Conservation (phyloP, 2,888 invertebrate species). For the Spisula subtruncata region DNA sequence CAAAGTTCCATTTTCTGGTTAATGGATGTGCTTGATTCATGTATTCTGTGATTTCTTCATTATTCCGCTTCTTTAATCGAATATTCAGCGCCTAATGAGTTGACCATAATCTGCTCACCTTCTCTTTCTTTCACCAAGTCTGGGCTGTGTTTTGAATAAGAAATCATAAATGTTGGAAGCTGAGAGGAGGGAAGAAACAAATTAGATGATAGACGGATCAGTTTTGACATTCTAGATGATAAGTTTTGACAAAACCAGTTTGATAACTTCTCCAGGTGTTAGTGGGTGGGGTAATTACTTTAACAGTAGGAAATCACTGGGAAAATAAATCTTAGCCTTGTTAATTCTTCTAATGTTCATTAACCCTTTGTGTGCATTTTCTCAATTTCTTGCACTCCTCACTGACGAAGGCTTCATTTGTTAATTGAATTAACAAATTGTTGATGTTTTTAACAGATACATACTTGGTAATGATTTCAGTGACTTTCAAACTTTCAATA, state of each 20-base stretch:
- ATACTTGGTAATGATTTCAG: not conserved
- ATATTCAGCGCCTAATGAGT: slow-evolving; percentile 38
- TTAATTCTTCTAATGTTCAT: slow-evolving; percentile 24
- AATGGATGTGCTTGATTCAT: slow-evolving; percentile 47
- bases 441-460: not conserved
- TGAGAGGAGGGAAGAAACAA: slow-evolving; percentile 48
- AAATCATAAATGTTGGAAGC: slow-evolving; percentile 38
- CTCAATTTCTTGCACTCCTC: not conserved
- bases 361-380: slow-evolving; percentile 11
- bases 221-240: slow-evolving; percentile 65
- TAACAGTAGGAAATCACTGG: slow-evolving; percentile 36
- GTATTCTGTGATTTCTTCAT: slow-evolving; percentile 56
- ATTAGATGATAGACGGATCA: slow-evolving; percentile 56
- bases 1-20: slow-evolving; percentile 50
- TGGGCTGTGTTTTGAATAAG: slow-evolving; percentile 52
- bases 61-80: slow-evolving; percentile 27
- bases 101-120: slow-evolving; percentile 41
- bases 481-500: not conserved
- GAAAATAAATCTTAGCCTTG: slow-evolving; percentile 29
- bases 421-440: not conserved
- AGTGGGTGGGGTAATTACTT: slow-evolving; percentile 60
- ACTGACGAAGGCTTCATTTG: not conserved
- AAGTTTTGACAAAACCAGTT: slow-evolving; percentile 61
- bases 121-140: slow-evolving; percentile 30
- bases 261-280: slow-evolving; percentile 59